These are phyloP conservation scores for Phortica variegata DNA, from an alignment of 1,140 invertebrate species.

Conservation along the genomic window DNA sequence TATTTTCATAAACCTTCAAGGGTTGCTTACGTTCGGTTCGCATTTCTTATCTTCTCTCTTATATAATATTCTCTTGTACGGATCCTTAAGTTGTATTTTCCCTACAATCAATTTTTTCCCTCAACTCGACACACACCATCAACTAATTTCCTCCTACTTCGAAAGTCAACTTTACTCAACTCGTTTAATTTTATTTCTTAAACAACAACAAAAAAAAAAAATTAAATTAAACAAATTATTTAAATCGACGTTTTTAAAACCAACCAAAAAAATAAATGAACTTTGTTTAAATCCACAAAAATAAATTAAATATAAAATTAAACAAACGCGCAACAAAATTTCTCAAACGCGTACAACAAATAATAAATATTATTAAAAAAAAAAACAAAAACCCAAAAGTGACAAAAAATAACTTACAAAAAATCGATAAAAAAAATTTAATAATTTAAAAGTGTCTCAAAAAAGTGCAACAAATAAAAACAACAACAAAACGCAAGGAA, in stretches of 20 bases:
- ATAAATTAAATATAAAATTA: constrained; percentile 24
- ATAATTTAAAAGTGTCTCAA: constrained; percentile 33
- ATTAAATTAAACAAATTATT: constrained; percentile 23
- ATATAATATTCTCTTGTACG: constrained; percentile 52
- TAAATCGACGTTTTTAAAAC: constrained; percentile 23
- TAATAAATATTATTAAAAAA: constrained; percentile 22
- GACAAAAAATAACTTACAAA: no score
- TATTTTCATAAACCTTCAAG: constrained; percentile 56
- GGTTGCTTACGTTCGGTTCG: constrained; percentile 58
- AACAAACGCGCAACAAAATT: constrained; percentile 12
- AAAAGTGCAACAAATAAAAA: constrained; percentile 17
- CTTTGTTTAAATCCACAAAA: background rate
- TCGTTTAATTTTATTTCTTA: constrained; percentile 36
- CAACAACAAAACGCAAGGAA: constrained; percentile 3
- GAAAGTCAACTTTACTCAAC: constrained; percentile 39
- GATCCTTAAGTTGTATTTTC: constrained; percentile 46
- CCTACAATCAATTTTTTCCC: constrained; percentile 55
- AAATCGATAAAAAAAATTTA: no score
- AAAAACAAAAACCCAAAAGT: no score
- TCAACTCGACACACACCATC: constrained; percentile 44
- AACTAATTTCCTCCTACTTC: constrained; percentile 32
- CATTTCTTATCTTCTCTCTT: constrained; percentile 57
- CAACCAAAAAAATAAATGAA: constrained; percentile 24
- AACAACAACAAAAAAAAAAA: constrained; percentile 20
- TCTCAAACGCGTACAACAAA: constrained; percentile 23